Evolutionary conservation across 1,140 invertebrate genomes (phyloP).

Genomic region (Akabosia matsudoensis): DNA sequence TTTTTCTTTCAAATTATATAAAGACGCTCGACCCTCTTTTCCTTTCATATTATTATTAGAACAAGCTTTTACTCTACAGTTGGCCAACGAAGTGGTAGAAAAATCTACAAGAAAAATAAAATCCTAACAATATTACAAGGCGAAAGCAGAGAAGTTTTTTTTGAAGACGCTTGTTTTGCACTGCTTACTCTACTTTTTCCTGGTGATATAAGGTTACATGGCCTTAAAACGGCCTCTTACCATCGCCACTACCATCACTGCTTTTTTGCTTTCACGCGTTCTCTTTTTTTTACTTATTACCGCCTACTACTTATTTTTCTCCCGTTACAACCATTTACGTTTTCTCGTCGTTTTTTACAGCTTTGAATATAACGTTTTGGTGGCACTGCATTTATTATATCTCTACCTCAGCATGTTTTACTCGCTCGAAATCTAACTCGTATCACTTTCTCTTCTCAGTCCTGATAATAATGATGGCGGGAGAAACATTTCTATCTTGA

Average conservation of each 20-base stretch:
- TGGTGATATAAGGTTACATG: background rate
- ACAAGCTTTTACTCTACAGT: no score
- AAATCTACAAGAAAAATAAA: background rate
- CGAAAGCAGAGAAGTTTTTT: no score
- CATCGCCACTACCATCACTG: background rate
- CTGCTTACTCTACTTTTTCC: no score
- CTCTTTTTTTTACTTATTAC: background rate
- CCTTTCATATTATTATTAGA: background rate
- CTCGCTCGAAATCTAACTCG: no score
- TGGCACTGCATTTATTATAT: no score
- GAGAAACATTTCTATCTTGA: no score
- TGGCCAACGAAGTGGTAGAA: no score
- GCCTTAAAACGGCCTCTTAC: background rate
- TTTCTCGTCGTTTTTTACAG: background rate
- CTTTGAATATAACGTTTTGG: conserved; percentile 11
- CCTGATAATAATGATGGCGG: no score
- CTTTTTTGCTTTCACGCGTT: background rate
- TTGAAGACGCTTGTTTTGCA: no score
- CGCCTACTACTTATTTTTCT: conserved; percentile 17
- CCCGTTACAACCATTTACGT: background rate
- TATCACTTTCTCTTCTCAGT: no score
- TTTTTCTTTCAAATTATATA: background rate
- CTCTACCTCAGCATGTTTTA: no score
- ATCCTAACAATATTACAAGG: background rate
- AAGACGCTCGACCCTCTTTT: background rate